Base-by-base conservation (phyloP, 1,140 invertebrate genomes). In the Tetramorium simillimum region DNA sequence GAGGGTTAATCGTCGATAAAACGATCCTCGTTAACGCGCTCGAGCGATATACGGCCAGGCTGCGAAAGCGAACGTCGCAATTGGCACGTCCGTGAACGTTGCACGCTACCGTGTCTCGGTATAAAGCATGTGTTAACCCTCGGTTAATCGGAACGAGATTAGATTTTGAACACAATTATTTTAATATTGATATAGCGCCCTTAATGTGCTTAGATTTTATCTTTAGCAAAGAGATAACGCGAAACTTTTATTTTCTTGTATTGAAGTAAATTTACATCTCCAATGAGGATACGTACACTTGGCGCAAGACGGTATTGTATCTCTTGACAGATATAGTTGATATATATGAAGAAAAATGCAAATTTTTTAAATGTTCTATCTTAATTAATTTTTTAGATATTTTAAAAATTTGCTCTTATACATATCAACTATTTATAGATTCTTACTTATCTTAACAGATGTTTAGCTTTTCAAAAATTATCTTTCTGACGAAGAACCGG, bases 1-100 rank as follows among this genome's bases (percentile, higher is more conserved):
- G 92, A 93, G 93, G 93, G 92, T 94, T 95, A 95, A 95, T 95
- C 94, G 93, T 88, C 92, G 93, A 93, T 94, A 93, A 95, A 94
- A 93, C 89, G 94, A 94, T 92, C 88, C 94, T 95, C 94, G 94
- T 95, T 95, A 95, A 94, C 94, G 94, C 93, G 92, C 87, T 80
- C 70, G 90, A 80, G 12, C 90, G 91, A 93, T 94, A 92, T 93
- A 84, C 86, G 65, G 85, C 63, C 80, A 62, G 58, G 51, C 84
- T 76, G 88, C 63, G 85, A 90, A 88, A 90, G 33, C 56, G 70
- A 51, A 28, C 88, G 73, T 81, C 82, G 86, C 76, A 67, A 78
- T 89, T 78, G 86, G 80, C 87, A 78, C 77, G 63, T 43, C n/a
- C 49, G 63, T 21, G 73, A 60, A n/a, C 72, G 40, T 56, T 53